These are phyloP conservation scores for Corythucha ciliata DNA, from an alignment of 2,888 invertebrate species.

Conservation along the genomic window DNA sequence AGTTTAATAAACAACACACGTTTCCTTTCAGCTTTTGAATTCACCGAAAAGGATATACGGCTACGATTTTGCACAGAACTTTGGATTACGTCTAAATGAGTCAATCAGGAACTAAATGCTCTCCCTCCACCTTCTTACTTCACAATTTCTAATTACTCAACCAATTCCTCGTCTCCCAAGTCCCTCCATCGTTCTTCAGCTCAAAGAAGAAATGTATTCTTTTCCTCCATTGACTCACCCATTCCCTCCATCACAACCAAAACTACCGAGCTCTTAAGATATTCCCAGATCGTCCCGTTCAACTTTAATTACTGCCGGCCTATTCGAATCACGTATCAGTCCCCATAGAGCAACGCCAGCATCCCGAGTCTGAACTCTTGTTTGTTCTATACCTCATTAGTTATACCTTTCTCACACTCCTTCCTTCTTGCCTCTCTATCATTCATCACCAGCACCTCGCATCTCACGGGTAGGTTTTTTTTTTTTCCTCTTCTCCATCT, in stretches of 20 bases:
- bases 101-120: no score
- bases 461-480: constrained; percentile 1
- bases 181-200: no score
- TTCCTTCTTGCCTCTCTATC: background rate
- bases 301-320: constrained; percentile 1
- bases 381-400: constrained; percentile 21
- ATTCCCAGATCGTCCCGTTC: constrained; percentile 11
- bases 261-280: constrained; percentile 5
- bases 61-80: no score
- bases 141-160: no score
- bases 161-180: no score
- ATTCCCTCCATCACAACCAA: background rate
- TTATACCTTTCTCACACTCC: constrained; percentile 15
- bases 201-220: no score
- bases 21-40: no score
- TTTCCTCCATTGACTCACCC: no score
- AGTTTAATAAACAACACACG: no score
- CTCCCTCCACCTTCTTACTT: no score
- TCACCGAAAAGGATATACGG: no score
- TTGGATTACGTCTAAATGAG: no score
- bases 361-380: constrained; percentile 14
- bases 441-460: constrained; percentile 7
- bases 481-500: constrained; percentile 2
- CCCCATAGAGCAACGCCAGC: constrained; percentile 3
- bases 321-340: constrained; percentile 19